These are phyloP conservation scores for Lytechinus variegatus DNA, from an alignment of 35 echinoderm and acorn worm species.

Conservation along the genomic window DNA sequence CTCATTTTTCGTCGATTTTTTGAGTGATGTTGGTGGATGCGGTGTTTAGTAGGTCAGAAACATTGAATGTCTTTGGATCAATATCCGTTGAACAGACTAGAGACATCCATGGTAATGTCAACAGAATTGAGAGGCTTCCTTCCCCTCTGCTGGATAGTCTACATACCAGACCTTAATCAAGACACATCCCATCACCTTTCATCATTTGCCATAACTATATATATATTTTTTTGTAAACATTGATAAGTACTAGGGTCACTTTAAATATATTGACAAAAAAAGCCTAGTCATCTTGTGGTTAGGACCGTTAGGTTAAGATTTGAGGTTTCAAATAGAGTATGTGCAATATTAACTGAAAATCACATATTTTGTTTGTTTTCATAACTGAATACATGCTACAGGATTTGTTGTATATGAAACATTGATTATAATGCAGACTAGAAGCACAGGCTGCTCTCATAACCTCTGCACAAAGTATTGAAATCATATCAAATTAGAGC, in stretches of 20 bases:
- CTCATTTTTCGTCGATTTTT: background rate
- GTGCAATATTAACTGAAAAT: too few relatives aligned
- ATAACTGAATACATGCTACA: too few relatives aligned
- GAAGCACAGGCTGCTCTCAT: background rate
- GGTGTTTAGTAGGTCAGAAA: slow-evolving; percentile 33
- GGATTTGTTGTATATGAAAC: too few relatives aligned
- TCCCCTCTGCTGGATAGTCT: slow-evolving; percentile 24
- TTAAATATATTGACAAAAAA: too few relatives aligned
- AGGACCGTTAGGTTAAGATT: too few relatives aligned
- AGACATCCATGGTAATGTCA: slow-evolving; percentile 48
- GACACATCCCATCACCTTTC: background rate
- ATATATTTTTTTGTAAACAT: too few relatives aligned
- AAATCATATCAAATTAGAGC: background rate
- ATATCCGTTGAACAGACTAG: slow-evolving; percentile 21
- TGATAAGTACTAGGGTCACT: too few relatives aligned
- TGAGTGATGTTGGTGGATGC: background rate
- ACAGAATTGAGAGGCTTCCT: slow-evolving; percentile 34
- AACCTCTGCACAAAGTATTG: background rate
- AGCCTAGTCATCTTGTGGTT: too few relatives aligned
- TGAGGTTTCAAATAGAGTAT: too few relatives aligned
- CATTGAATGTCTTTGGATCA: slow-evolving; percentile 21
- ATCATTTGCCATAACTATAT: background rate
- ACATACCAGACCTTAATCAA: background rate
- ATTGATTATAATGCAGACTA: background rate
- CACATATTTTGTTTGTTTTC: too few relatives aligned